Conservation (phyloP, 1,140 invertebrate species). For the Copidosoma floridanum region DNA sequence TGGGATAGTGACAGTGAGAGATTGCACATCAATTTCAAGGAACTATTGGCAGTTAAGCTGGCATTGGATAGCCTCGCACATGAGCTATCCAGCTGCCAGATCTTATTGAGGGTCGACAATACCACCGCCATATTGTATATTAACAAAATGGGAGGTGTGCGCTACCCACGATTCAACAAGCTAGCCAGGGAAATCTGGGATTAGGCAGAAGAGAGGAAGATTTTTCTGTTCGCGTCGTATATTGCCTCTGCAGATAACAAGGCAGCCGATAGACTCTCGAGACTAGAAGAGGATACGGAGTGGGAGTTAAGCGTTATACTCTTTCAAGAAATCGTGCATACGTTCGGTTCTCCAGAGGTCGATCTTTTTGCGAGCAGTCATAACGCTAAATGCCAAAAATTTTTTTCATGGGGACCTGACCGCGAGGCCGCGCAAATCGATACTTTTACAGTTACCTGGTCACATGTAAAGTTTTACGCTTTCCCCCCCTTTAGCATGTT, state of each 20-base stretch:
- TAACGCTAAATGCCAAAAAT: slow-evolving; percentile 16
- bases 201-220: slow-evolving; percentile 29
- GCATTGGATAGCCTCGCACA: slow-evolving; percentile 42
- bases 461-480: slow-evolving; percentile 11
- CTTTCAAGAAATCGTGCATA: neutral
- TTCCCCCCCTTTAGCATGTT: slow-evolving; percentile 17
- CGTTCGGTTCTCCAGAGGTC: slow-evolving; percentile 17
- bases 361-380: slow-evolving; percentile 9
- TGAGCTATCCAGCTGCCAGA: slow-evolving; percentile 33
- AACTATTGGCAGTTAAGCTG: slow-evolving; percentile 40
- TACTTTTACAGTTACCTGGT: slow-evolving; percentile 17
- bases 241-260: slow-evolving; percentile 29
- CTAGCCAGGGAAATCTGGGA: slow-evolving; percentile 25
- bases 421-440: slow-evolving; percentile 1
- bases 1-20: slow-evolving; percentile 33
- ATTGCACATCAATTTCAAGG: slow-evolving; percentile 45
- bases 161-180: slow-evolving; percentile 25
- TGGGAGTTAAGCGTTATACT: slow-evolving; percentile 1
- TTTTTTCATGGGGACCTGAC: slow-evolving; percentile 11
- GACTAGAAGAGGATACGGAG: slow-evolving; percentile 21
- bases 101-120: slow-evolving; percentile 38
- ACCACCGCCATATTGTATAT: slow-evolving; percentile 34
- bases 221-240: slow-evolving; percentile 27
- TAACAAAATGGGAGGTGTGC: slow-evolving; percentile 36
- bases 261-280: slow-evolving; percentile 18